Evolutionary conservation across 2,113 vertebrate species (phyloP), one percentile per base, ranked within the genome.

Genomic region (Mola mola): DNA sequence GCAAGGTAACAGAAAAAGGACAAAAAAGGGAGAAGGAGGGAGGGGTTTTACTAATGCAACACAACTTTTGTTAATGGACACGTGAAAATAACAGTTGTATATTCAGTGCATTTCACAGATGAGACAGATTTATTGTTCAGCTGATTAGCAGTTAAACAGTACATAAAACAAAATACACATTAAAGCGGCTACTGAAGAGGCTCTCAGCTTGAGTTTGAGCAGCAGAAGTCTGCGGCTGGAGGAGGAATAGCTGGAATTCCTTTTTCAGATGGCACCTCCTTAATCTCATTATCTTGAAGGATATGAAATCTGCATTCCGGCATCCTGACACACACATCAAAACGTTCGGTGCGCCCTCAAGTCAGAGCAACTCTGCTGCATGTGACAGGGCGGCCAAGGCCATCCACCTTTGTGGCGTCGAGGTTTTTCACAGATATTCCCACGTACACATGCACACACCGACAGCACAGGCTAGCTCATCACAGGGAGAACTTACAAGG

Each of bases 211-310:
- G n/a, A n/a, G n/a, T n/a, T n/a, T n/a, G n/a, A n/a, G n/a, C n/a
- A n/a, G n/a, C n/a, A n/a, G n/a, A n/a, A n/a, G n/a, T n/a, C 69
- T 74, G 74, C 31, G 36, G 48, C 69, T 50, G 58, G 62, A 81
- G 72, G 59, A 66, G 40, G 77, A 71, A 85, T 82, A 34, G 60
- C 71, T 89, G 77, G 79, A 90, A 91, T 91, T 91, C 88, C 72
- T 84, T 43, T 64, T 62, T 83, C 33, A 74, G 66, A 84, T 65
- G 72, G 64, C 63, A 85, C 58, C 20, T 87, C 52, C 68, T 82
- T 89, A 91, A 92, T 92, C 90, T 89, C 77, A 89, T 92, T 91
- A 91, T 88, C 84, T 80, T 59, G 48, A 42, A 86, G 78, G 78
- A 87, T 86, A 88, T 90, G 81, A 91, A 89, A 87, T 85, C 82